A percentile compares a stretch with the other conserved stretches of the same genome.
These are phyloP conservation scores for Drosophila testacea DNA, from an alignment of 2,888 invertebrate species.

Conservation along the genomic window DNA sequence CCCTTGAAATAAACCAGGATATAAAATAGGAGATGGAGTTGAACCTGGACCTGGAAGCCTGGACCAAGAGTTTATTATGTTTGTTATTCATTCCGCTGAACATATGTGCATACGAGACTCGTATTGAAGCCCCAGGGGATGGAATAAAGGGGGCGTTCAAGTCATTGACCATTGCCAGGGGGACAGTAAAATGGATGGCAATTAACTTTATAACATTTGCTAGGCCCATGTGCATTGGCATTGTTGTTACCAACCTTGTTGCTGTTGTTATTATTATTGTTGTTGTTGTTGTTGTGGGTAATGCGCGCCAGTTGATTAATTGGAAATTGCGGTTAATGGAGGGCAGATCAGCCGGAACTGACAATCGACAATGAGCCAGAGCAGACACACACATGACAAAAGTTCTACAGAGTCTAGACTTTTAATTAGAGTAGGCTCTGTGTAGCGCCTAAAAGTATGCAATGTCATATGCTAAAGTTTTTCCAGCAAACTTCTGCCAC, in stretches of 20 bases:
- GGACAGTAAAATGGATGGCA: conserved; percentile 66
- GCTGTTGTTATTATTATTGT: conserved; percentile 20
- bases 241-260: conserved; percentile 28
- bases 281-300: conserved; percentile 47
- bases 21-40: not conserved
- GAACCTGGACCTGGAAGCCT: conserved; percentile 3
- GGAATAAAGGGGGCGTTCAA: conserved; percentile 5
- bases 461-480: conserved; percentile 58
- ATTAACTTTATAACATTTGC: conserved; percentile 80
- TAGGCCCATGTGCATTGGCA: conserved; percentile 58
- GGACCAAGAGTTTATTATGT: not conserved
- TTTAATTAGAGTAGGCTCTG: conserved; percentile 66
- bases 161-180: conserved; percentile 21
- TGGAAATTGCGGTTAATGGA: conserved; percentile 77
- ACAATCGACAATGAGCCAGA: conserved; percentile 45
- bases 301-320: conserved; percentile 74
- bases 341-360: conserved; percentile 47
- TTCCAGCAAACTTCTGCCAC: conserved; percentile 52
- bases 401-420: conserved; percentile 65
- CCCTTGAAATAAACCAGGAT: conserved; percentile 11
- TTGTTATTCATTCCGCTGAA: conserved; percentile 9
- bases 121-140: conserved; percentile 14
- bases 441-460: conserved; percentile 47
- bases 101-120: conserved; percentile 13
- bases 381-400: conserved; percentile 31